Percentiles rank a stretch among this genome's conserved stretches.
Evolutionary conservation across 2,113 vertebrate genomes (phyloP).

Genomic region (Caretta caretta): DNA sequence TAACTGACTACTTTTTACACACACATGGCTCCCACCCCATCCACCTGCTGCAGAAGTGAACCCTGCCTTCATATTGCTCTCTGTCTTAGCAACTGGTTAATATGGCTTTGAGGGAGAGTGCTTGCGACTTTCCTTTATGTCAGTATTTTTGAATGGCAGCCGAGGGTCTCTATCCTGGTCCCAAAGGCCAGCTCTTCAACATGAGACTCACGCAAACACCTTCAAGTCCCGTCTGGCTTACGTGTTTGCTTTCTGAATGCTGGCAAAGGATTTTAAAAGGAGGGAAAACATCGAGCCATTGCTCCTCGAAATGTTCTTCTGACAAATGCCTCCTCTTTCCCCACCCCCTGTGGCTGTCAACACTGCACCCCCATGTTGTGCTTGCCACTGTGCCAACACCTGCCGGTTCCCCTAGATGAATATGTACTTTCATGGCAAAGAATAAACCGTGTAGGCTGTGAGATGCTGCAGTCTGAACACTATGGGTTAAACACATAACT

Average conservation of each 20-base stretch:
- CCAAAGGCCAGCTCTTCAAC: background rate
- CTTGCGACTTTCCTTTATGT: background rate
- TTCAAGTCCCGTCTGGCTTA: background rate
- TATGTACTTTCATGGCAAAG: background rate
- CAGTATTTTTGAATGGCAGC: background rate
- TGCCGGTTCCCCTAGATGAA: background rate
- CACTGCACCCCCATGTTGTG: background rate
- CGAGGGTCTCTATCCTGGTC: background rate
- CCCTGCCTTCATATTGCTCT: background rate
- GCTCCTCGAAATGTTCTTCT: background rate
- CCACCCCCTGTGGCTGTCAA: background rate
- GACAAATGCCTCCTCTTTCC: background rate
- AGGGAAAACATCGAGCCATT: background rate
- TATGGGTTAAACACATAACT: background rate
- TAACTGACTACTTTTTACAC: background rate
- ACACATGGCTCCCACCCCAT: background rate
- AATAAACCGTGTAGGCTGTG: background rate
- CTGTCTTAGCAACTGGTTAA: background rate
- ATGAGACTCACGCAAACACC: background rate
- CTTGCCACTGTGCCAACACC: background rate
- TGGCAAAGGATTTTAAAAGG: background rate
- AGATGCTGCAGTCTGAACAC: background rate
- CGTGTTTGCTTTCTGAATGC: background rate
- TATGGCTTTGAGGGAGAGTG: background rate
- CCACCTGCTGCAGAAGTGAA: background rate